These are phyloP conservation scores for Siderastrea siderea DNA, from an alignment of 92 coral and sea anemone genomes.

Conservation along the genomic window DNA sequence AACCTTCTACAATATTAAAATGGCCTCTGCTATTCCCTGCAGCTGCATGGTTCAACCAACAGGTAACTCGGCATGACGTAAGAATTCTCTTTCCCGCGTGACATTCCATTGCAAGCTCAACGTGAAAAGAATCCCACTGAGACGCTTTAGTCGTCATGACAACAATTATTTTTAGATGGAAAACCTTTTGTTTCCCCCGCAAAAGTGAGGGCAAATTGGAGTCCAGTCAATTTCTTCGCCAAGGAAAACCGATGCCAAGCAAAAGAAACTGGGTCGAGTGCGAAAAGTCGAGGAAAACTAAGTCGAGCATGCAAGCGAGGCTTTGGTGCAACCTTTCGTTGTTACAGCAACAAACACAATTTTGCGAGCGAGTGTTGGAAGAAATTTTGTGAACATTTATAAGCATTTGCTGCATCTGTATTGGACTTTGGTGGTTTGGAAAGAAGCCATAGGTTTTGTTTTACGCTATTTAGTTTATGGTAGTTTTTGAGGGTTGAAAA, in stretches of 20 bases:
- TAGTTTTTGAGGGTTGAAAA: not conserved
- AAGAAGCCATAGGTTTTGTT: not conserved
- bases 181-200: constrained; percentile 5
- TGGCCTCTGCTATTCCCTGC: constrained; percentile 81
- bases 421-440: not conserved
- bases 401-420: not conserved
- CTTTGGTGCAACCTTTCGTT: constrained; percentile 40
- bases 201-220: not conserved
- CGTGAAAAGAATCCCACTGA: constrained; percentile 84
- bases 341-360: constrained; percentile 70
- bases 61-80: constrained; percentile 97
- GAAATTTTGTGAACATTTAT: not conserved
- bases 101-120: constrained; percentile 89
- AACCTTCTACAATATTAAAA: constrained; percentile 87
- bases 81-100: constrained; percentile 86
- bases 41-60: constrained; percentile 85
- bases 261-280: constrained; percentile 13
- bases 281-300: constrained; percentile 28
- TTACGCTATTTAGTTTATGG: not conserved
- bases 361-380: not conserved
- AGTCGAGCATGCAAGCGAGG: constrained; percentile 82
- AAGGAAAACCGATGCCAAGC: not conserved
- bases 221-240: not conserved
- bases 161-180: constrained; percentile 45
- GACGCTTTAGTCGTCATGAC: constrained; percentile 78